Percentiles rank a stretch among this genome's conserved stretches.
phyloP scores from a whole-genome alignment of 2,797 vertebrate species.

The Tenualosa ilisha region DNA sequence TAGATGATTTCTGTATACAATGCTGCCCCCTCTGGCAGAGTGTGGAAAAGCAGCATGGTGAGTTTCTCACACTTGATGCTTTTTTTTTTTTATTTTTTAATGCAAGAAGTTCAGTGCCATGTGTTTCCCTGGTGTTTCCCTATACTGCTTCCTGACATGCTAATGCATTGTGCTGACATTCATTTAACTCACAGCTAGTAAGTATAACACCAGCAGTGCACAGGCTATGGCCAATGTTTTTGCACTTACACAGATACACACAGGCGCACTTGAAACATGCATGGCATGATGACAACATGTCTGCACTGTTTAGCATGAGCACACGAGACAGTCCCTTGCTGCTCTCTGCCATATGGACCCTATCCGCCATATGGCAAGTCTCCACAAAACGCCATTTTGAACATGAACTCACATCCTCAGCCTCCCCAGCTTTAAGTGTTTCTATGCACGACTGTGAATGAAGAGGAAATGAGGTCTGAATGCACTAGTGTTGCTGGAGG shows the following conservation, averaged over 20 bases:
- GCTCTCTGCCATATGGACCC: neutral
- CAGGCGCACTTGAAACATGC: neutral
- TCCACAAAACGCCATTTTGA: neutral
- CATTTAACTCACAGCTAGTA: neutral
- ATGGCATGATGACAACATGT: neutral
- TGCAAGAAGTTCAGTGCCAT: neutral
- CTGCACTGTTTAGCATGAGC: neutral
- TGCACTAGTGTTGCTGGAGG: neutral
- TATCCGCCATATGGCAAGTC: constrained; percentile 2
- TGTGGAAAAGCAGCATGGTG: neutral
- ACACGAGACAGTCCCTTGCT: neutral
- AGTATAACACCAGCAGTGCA: neutral
- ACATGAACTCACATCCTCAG: neutral
- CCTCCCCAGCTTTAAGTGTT: neutral
- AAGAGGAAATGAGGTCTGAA: neutral
- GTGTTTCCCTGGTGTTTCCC: neutral
- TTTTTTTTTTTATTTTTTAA: neutral
- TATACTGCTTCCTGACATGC: neutral
- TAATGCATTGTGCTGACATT: neutral
- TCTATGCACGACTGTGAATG: neutral
- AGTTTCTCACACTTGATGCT: neutral
- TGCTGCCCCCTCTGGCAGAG: constrained; percentile 4
- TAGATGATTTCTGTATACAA: neutral
- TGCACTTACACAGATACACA: neutral
- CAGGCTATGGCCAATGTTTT: neutral